Percentiles rank a stretch among this genome's conserved stretches.
phyloP scores from a whole-genome alignment of 2,113 vertebrate genomes.

The Lagenorhynchus albirostris region DNA sequence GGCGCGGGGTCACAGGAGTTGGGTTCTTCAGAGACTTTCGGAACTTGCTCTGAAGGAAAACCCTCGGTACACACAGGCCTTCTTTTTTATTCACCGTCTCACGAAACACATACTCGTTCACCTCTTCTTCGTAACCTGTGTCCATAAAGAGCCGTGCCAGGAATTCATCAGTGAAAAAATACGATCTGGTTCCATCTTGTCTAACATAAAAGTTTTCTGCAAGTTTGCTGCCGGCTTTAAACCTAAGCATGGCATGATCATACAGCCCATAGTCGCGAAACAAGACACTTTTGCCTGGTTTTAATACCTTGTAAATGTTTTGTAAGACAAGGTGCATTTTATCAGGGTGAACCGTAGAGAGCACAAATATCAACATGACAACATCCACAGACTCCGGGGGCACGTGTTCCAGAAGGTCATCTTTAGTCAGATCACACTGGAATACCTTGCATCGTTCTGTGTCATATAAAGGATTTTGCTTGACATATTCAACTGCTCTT shows the following conservation, averaged over 20 bases:
- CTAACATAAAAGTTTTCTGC: slow-evolving; percentile 96
- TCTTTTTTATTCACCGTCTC: slow-evolving; percentile 97
- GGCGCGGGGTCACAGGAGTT: background rate
- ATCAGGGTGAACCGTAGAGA: no score
- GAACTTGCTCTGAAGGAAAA: slow-evolving; percentile 98
- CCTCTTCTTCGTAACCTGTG: slow-evolving; percentile 83
- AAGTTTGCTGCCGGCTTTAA: slow-evolving; percentile 93
- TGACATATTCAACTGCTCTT: no score
- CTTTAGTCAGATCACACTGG: no score
- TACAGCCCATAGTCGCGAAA: slow-evolving; percentile 96
- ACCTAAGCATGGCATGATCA: slow-evolving; percentile 96
- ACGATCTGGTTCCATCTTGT: slow-evolving; percentile 96
- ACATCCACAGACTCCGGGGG: no score
- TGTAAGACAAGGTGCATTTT: no score
- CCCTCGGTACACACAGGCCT: slow-evolving; percentile 90
- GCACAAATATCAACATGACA: no score
- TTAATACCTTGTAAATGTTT: no score
- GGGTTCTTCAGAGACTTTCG: slow-evolving; percentile 79
- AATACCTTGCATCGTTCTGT: no score
- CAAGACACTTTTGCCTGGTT: slow-evolving; percentile 90
- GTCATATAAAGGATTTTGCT: no score
- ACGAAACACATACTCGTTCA: slow-evolving; percentile 92
- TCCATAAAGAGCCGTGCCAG: slow-evolving; percentile 87
- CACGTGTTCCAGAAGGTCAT: no score
- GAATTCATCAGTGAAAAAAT: slow-evolving; percentile 93